phyloP scores from a whole-genome alignment of 1,140 invertebrate species.

The Neotoxoptera formosana region DNA sequence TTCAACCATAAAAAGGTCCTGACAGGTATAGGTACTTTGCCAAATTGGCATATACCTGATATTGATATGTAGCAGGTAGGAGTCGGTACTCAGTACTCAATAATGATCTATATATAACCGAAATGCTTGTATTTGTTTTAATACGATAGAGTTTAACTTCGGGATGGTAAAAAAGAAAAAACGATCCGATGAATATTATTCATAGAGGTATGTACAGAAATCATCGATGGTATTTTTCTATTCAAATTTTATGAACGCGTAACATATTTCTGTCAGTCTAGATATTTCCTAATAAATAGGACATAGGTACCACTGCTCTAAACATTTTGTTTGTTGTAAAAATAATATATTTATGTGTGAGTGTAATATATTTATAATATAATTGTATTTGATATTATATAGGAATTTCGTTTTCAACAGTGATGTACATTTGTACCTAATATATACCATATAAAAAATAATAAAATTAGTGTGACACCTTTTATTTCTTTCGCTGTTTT shows the following conservation, averaged over 20 bases:
- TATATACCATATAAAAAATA: background rate
- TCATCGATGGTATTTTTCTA: background rate
- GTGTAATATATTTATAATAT: background rate
- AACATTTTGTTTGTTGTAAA: background rate
- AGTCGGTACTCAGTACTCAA: background rate
- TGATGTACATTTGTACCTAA: background rate
- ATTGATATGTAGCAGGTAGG: background rate
- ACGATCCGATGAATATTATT: background rate
- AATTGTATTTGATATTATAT: background rate
- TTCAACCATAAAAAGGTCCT: background rate
- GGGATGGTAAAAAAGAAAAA: background rate
- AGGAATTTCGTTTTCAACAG: background rate
- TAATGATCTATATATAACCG: background rate
- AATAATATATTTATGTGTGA: background rate
- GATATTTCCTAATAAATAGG: background rate
- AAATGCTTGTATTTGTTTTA: background rate
- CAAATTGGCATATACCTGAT: background rate
- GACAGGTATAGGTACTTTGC: background rate
- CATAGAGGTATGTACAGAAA: background rate
- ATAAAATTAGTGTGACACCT: background rate
- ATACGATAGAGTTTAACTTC: background rate
- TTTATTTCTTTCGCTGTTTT: background rate
- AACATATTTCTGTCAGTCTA: constrained; percentile 1
- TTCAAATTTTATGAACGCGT: background rate
- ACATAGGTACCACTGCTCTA: background rate